Conservation (phyloP, 2,113 vertebrate species). For the Irena cyanogastra region DNA sequence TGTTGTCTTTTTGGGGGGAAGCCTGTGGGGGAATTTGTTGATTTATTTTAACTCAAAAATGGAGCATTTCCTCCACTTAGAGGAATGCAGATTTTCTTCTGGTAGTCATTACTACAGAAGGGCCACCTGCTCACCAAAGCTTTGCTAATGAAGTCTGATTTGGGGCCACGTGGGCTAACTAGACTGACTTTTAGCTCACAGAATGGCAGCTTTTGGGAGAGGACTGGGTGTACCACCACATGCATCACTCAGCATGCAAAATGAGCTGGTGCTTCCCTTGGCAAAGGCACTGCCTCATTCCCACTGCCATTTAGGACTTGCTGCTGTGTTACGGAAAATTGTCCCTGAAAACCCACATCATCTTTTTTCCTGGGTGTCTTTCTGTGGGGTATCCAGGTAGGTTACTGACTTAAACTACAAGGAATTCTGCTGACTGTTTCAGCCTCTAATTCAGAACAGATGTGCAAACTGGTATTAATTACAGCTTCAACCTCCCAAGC, state of each 20-base stretch:
- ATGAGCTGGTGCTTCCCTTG: not conserved
- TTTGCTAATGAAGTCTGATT: not conserved
- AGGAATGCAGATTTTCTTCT: not conserved
- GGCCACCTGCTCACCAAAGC: not conserved
- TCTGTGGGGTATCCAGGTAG: not conserved
- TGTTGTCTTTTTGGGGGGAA: not conserved
- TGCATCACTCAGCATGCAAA: accelerated
- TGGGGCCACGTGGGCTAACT: not conserved
- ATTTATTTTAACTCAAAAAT: not conserved
- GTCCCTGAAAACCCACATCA: not conserved
- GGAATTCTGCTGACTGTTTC: not conserved
- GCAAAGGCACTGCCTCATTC: not conserved
- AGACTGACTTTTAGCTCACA: not conserved
- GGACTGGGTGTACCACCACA: not conserved
- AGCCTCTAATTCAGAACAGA: not conserved
- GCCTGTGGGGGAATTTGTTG: too few species aligned
- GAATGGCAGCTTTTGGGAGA: not conserved
- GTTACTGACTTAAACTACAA: not conserved
- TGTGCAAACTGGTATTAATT: not conserved
- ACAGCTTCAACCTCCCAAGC: not conserved
- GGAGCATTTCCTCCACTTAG: not conserved
- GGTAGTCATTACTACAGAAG: not conserved
- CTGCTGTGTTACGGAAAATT: not conserved
- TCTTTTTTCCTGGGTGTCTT: not conserved
- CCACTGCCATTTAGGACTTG: not conserved